Conservation (phyloP, 2,888 invertebrate species). For the Drosophila paranaensis region DNA sequence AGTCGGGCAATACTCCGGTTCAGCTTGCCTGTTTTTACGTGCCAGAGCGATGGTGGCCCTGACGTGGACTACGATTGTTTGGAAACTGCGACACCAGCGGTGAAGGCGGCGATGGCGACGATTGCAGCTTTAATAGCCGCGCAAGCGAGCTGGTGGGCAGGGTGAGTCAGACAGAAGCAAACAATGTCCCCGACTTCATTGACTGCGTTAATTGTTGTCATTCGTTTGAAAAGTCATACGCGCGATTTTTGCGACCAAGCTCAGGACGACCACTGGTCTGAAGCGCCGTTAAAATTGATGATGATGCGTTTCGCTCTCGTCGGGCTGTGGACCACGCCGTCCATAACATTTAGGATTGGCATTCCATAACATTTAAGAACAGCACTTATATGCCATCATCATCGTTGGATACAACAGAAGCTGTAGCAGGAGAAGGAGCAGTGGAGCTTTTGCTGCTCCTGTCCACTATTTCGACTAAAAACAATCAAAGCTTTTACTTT, state of each 20-base stretch:
- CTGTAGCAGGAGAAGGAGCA: background rate
- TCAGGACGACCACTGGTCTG: conserved; percentile 26
- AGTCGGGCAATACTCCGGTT: conserved; percentile 10
- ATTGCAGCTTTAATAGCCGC: conserved; percentile 63
- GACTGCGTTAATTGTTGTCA: conserved; percentile 80
- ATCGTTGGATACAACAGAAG: conserved; percentile 26
- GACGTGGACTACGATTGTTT: conserved; percentile 48
- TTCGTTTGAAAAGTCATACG: conserved; percentile 78
- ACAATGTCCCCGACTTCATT: conserved; percentile 71
- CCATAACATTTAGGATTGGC: conserved; percentile 53
- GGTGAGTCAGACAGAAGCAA: conserved; percentile 41
- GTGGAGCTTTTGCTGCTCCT: conserved; percentile 3
- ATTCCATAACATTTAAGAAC: conserved; percentile 55
- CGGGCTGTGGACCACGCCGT: conserved; percentile 4
- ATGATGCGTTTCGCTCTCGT: conserved; percentile 71
- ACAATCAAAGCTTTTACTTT: conserved; percentile 57
- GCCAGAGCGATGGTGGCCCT: conserved; percentile 53
- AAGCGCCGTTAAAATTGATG: conserved; percentile 72
- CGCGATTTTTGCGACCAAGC: conserved; percentile 53
- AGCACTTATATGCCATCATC: conserved; percentile 52
- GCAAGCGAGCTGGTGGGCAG: conserved; percentile 8
- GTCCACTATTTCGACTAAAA: conserved; percentile 37
- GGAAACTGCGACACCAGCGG: conserved; percentile 21
- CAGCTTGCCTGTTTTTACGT: conserved; percentile 61
- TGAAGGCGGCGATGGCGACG: conserved; percentile 17